A percentile compares a stretch with the other conserved stretches of the same genome.
Conservation (phyloP, 2,888 invertebrate genomes). For the Temnothorax unifasciatus region DNA sequence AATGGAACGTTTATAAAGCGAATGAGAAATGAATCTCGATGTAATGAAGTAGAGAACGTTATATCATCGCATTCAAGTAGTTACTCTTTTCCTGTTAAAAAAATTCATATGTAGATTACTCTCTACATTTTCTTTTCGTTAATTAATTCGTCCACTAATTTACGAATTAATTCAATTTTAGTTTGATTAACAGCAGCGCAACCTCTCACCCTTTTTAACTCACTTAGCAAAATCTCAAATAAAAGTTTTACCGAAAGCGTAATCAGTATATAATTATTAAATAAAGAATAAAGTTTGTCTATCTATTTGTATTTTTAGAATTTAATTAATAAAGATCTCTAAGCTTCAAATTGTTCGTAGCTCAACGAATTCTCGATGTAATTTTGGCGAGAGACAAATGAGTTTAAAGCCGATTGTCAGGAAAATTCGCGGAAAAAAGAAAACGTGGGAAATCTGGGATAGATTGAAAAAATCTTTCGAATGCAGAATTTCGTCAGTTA, state of each 20-base stretch:
- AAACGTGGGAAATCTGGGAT: neutral
- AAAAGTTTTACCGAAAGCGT: neutral
- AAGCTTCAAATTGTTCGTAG: neutral
- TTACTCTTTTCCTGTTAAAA: neutral
- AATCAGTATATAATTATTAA: constrained; percentile 1
- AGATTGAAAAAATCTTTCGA: neutral
- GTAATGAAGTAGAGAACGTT: constrained; percentile 4
- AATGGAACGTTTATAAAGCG: constrained; percentile 2
- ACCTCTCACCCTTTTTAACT: neutral
- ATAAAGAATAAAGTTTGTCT: neutral
- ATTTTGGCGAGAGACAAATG: neutral
- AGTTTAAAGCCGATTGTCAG: neutral
- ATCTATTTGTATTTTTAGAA: neutral
- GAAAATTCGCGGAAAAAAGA: neutral
- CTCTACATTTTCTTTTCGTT: neutral
- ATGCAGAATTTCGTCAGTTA: constrained; percentile 2
- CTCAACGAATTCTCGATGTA: neutral
- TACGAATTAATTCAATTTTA: constrained; percentile 6
- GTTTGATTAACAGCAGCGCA: neutral
- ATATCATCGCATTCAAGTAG: neutral
- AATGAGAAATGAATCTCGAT: constrained; percentile 22
- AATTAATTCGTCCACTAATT: neutral
- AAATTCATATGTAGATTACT: constrained; percentile 4
- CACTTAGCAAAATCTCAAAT: constrained; percentile 8
- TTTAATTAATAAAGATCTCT: neutral